Conservation (phyloP, 1,140 invertebrate genomes). For the Sminthurides bifidus region DNA sequence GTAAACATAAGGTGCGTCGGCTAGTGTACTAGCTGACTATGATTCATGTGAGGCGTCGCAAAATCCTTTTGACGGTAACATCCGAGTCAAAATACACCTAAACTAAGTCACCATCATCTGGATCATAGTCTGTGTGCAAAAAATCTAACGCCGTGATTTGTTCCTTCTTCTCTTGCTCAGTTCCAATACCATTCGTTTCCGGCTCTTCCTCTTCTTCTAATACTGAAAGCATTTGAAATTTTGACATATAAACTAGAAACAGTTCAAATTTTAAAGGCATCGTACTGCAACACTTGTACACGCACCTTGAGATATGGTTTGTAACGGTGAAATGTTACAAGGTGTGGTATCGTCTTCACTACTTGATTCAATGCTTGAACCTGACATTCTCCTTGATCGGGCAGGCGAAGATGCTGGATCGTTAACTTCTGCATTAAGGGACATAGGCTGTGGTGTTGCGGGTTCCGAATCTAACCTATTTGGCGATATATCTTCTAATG, state of each 20-base stretch:
- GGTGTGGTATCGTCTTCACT: conserved; percentile 46
- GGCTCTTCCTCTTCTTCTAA: background rate
- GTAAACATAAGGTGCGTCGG: no score
- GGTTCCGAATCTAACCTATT: conserved; percentile 36
- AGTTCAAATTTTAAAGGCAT: background rate
- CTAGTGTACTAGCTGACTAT: no score
- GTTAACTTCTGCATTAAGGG: conserved; percentile 37
- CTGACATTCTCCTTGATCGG: conserved; percentile 40
- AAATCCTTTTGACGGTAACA: no score
- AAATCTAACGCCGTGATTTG: no score
- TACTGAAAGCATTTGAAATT: background rate
- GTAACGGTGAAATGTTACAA: conserved; percentile 40
- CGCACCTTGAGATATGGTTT: background rate
- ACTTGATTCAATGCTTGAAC: conserved; percentile 47
- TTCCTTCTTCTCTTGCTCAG: no score
- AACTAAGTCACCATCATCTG: no score
- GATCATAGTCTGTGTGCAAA: no score
- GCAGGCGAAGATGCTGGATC: conserved; percentile 42
- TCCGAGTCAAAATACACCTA: no score
- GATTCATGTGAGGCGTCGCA: no score
- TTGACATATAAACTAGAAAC: background rate
- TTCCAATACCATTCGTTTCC: no score
- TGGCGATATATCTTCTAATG: conserved; percentile 49
- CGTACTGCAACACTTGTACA: background rate
- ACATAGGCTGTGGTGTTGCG: conserved; percentile 31